phyloP scores from a whole-genome alignment of 2,113 vertebrate genomes.

The Perca fluviatilis region DNA sequence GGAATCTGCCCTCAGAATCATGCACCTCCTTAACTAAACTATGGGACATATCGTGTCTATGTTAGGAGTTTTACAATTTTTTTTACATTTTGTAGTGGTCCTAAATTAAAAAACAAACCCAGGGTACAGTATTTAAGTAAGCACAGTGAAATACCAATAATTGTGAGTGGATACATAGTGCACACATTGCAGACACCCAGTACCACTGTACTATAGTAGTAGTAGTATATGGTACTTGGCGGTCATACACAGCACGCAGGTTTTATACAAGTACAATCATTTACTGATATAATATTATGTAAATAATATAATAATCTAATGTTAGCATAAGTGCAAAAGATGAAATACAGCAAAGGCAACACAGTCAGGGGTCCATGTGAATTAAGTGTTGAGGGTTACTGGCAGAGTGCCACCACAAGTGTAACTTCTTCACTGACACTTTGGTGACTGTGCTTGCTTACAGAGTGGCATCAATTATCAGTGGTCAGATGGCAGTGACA shows the following conservation, averaged over 20 bases:
- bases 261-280: neutral
- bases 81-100: neutral
- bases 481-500: constrained; percentile 92
- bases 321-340: neutral
- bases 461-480: constrained; percentile 90
- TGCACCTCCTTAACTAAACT: neutral
- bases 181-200: neutral
- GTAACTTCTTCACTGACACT: neutral
- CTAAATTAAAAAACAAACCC: neutral
- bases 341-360: neutral
- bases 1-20: neutral
- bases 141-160: neutral
- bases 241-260: neutral
- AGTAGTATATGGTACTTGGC: no score
- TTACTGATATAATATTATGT: neutral
- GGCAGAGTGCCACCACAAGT: neutral
- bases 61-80: neutral
- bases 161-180: neutral
- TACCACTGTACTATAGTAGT: neutral
- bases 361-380: neutral
- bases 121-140: neutral
- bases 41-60: neutral
- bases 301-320: neutral
- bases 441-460: constrained; percentile 17
- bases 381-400: neutral